Conservation (phyloP, 2,113 vertebrate genomes). For the Oryzias curvinotus region DNA sequence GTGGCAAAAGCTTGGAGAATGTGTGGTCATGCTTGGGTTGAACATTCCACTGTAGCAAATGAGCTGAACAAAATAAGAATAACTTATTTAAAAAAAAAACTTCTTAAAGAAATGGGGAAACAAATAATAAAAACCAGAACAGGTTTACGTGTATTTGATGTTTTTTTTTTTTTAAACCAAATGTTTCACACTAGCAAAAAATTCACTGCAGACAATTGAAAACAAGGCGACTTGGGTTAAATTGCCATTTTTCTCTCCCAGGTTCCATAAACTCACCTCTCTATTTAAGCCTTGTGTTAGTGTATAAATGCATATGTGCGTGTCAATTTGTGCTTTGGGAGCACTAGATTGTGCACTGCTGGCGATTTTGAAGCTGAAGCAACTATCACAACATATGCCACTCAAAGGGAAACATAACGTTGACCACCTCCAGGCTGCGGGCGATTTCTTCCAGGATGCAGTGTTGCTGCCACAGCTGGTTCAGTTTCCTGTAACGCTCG, state of each 20-base stretch:
- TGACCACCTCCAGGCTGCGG: slow-evolving; percentile 91
- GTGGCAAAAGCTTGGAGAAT: slow-evolving; percentile 3
- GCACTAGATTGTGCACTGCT: slow-evolving; percentile 28
- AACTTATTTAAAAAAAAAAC: slow-evolving; percentile 42
- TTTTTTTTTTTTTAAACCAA: slow-evolving; percentile 51
- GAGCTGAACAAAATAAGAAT: slow-evolving; percentile 22
- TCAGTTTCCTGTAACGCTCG: slow-evolving; percentile 92
- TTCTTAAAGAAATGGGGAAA: slow-evolving; percentile 36
- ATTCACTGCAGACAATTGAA: slow-evolving; percentile 20
- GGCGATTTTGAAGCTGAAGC: slow-evolving; percentile 18
- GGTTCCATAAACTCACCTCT: slow-evolving; percentile 15
- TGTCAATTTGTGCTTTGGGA: slow-evolving; percentile 5
- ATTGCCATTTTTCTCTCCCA: slow-evolving; percentile 8
- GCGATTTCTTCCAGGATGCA: slow-evolving; percentile 97
- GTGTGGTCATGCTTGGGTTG: slow-evolving; percentile 1
- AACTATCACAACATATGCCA: slow-evolving; percentile 90
- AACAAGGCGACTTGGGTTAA: slow-evolving; percentile 66
- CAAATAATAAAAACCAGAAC: slow-evolving; percentile 39
- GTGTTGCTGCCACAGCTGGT: slow-evolving; percentile 95
- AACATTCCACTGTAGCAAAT: slow-evolving; percentile 22
- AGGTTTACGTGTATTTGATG: slow-evolving; percentile 24
- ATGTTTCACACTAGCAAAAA: slow-evolving; percentile 22
- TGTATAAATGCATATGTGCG: slow-evolving; percentile 11
- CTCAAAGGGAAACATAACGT: slow-evolving; percentile 91
- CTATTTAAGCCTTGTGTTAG: slow-evolving; percentile 12